Evolutionary conservation across 2,797 vertebrate genomes (phyloP).

Genomic region (Molothrus ater): DNA sequence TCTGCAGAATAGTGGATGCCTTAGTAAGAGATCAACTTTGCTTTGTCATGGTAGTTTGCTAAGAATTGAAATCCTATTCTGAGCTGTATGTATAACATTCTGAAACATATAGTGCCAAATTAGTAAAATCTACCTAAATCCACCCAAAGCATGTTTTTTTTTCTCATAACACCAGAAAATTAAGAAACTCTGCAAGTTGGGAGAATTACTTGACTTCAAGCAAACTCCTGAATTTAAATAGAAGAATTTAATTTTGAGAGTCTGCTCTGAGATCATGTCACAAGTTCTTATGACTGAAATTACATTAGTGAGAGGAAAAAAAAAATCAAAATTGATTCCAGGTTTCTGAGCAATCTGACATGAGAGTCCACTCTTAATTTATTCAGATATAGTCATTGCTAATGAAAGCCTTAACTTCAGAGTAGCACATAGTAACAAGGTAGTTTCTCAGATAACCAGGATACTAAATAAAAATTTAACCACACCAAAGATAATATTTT

Average conservation of each 20-base stretch:
- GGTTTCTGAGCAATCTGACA: background rate
- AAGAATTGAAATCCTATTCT: background rate
- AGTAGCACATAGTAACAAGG: background rate
- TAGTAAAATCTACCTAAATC: background rate
- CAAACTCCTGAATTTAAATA: background rate
- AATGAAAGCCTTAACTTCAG: background rate
- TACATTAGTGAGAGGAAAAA: background rate
- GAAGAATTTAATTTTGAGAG: background rate
- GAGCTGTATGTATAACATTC: background rate
- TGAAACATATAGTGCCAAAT: background rate
- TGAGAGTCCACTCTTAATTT: background rate
- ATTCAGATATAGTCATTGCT: background rate
- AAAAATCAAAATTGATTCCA: background rate
- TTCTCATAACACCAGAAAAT: background rate
- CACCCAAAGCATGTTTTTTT: background rate
- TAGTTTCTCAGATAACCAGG: background rate
- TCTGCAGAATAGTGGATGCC: background rate
- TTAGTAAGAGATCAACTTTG: background rate
- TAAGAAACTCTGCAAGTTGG: background rate
- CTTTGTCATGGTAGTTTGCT: background rate
- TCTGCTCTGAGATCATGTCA: background rate
- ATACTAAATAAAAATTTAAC: background rate
- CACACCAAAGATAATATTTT: background rate
- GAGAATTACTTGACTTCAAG: background rate
- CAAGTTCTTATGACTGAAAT: background rate